Conservation (phyloP, 2,113 vertebrate genomes). For the Gambusia affinis region DNA sequence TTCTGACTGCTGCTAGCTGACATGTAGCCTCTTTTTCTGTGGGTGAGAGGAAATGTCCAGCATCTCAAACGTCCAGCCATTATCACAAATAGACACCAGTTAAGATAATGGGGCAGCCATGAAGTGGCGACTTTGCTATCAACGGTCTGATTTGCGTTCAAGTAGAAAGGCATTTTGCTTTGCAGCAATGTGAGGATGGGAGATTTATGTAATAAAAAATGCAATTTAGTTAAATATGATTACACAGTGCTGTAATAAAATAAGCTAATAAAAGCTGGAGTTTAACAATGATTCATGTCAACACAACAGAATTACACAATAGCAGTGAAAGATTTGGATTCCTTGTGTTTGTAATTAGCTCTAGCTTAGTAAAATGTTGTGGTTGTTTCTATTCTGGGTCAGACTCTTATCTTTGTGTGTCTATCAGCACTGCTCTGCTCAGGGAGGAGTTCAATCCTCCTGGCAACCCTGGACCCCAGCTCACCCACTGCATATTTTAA, state of each 20-base stretch:
- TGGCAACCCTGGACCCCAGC: constrained; percentile 4
- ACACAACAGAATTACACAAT: constrained; percentile 1
- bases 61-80: constrained; percentile 22
- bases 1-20: constrained; percentile 27
- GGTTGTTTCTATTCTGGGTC: constrained; percentile 53
- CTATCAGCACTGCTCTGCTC: constrained; percentile 46
- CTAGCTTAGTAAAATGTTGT: constrained; percentile 29
- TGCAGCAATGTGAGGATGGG: background rate
- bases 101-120: constrained; percentile 29
- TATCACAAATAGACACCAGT: constrained; percentile 47
- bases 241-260: background rate
- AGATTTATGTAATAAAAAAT: background rate
- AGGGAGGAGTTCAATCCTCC: constrained; percentile 24
- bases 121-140: constrained; percentile 64
- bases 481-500: constrained; percentile 6
- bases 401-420: constrained; percentile 40
- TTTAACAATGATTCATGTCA: background rate
- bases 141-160: constrained; percentile 39
- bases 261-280: constrained; percentile 1
- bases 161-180: constrained; percentile 18
- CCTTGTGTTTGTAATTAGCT: background rate
- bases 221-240: background rate
- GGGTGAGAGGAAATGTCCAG: constrained; percentile 46
- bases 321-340: constrained; percentile 5
- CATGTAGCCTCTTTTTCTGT: constrained; percentile 50